Evolutionary conservation across 2,888 invertebrate genomes (phyloP).

Genomic region (Drosophila mayaguana): DNA sequence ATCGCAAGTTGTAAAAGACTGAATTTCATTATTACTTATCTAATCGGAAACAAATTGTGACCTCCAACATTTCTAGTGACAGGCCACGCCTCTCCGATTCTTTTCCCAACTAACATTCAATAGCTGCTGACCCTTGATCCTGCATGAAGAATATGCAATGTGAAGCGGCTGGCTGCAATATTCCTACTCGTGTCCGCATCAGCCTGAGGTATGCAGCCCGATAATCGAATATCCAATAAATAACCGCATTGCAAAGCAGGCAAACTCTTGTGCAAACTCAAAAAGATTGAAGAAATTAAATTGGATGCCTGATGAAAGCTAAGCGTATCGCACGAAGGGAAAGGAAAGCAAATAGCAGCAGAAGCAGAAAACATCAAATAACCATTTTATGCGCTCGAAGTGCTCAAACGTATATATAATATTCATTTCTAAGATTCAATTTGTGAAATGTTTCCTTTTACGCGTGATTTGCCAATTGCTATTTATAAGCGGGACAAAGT

Average conservation of each 20-base stretch:
- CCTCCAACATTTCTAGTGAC: not conserved
- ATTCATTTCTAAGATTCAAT: constrained; percentile 40
- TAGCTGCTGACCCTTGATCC: not conserved
- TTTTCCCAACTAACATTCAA: not conserved
- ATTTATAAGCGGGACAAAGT: constrained; percentile 28
- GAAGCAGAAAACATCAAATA: constrained; percentile 15
- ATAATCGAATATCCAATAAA: not conserved
- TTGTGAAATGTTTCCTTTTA: constrained; percentile 20
- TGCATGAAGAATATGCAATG: not conserved
- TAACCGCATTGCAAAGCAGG: not conserved
- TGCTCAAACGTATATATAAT: constrained; percentile 21
- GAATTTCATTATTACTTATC: too few species aligned
- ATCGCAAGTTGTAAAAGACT: too few species aligned
- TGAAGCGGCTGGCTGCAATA: not conserved
- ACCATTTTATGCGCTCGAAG: constrained; percentile 21
- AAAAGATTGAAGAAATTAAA: constrained; percentile 2
- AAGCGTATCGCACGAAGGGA: too few species aligned
- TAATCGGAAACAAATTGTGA: too few species aligned
- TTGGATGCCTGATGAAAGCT: not conserved
- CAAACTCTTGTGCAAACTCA: not conserved
- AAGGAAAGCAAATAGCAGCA: not conserved
- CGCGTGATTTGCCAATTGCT: constrained; percentile 41
- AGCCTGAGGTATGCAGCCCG: not conserved
- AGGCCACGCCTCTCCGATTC: not conserved
- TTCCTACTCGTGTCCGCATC: not conserved